Base-by-base conservation (phyloP, 2,797 vertebrate species). In the Phaenicophaeus curvirostris region DNA sequence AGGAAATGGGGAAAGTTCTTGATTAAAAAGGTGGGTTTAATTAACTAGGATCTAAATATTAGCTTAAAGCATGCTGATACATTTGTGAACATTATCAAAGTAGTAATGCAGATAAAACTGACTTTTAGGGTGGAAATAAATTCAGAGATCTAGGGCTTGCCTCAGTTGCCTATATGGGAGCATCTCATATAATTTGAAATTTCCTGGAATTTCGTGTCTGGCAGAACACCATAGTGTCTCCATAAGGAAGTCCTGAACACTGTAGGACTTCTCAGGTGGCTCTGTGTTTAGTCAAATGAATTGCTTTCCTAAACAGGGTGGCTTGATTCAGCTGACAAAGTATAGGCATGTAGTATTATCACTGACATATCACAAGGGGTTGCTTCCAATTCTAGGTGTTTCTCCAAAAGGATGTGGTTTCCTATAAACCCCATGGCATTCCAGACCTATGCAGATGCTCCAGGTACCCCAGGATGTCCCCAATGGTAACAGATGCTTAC, bases 11-110 rank as follows among this genome's bases (percentile, higher is more conserved):
- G 59, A 90, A 93, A 65, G 50, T 71, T 92, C 84, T 76, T 96
- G 67, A 95, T 95, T 92, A 82, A 91, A 93, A 82, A 85, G 30
- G 27, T 76, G 50, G 1, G 50, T 96, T 94, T 95, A 90, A 96
- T 94, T 94, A 89, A 76, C 74, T 65, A 39, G n/a, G 20, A 16
- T 74, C 59, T 92, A 94, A 92, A 94, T 94, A 84, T 82, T 87
- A 90, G 39, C 74, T 91, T 91, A 78, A 94, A 92, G 76, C 74
- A 76, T 90, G 67, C 11, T 85, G 88, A 95, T 93, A 89, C 50
- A 75, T 83, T 94, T 94, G 30, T 90, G 83, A 94, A 73, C 41
- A 57, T 85, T 86, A 93, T 91, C 88, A 85, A 80, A 63, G 83
- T 79, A 79, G 48, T 87, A 92, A 90, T 55, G 66, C 13, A 81